Evolutionary conservation across 2,113 vertebrate genomes (phyloP).

Genomic region (Martes martes): DNA sequence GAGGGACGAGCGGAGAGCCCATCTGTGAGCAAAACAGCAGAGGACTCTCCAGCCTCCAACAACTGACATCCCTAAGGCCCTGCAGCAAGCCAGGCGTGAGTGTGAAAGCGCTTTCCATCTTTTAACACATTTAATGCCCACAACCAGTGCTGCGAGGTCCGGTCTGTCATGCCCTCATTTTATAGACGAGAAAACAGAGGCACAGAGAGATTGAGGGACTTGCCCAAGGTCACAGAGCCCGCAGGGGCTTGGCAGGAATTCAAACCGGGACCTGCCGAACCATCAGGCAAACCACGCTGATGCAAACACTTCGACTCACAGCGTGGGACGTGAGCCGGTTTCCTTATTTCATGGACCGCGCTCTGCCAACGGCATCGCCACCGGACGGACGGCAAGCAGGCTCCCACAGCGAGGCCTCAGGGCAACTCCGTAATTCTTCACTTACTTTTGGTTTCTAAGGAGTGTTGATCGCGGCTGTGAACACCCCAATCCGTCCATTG

Average conservation of each 20-base stretch:
- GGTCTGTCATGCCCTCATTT: background rate
- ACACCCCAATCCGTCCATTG: background rate
- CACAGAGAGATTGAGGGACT: background rate
- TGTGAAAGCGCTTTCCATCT: background rate
- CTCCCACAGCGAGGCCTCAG: background rate
- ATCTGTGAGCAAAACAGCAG: background rate
- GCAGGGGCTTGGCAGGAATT: background rate
- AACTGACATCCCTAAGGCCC: background rate
- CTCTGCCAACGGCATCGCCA: background rate
- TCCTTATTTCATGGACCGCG: background rate
- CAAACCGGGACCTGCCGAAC: rapidly evolving
- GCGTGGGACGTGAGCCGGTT: background rate
- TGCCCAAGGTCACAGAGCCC: background rate
- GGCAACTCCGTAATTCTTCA: background rate
- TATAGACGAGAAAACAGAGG: background rate
- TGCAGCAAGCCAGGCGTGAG: background rate
- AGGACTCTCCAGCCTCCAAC: background rate
- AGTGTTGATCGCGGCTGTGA: background rate
- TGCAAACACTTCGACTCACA: background rate
- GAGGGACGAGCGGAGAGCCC: background rate
- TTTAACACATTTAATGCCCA: rapidly evolving
- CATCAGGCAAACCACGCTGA: background rate
- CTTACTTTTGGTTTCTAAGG: background rate
- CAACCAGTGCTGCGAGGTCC: background rate
- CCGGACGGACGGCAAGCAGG: rapidly evolving